Evolutionary conservation across 2,113 vertebrate genomes (phyloP), one percentile per base, ranked within the genome.

Genomic region (Climacteris rufus): DNA sequence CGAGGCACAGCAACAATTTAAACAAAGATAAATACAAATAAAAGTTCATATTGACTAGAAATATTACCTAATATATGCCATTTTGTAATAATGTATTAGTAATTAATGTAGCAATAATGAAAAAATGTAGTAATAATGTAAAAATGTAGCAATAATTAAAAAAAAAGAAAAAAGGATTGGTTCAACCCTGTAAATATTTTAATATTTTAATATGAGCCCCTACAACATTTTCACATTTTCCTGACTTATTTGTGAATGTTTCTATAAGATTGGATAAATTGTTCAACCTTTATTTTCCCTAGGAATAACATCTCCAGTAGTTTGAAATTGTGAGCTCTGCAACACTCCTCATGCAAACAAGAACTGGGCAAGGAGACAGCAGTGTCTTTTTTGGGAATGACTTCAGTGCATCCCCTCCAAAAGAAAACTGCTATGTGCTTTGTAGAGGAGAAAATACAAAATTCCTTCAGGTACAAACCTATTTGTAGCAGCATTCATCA

Each of bases 21-120:
- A 92, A 82, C 45, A 53, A 68, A 74, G 71, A 78, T 63, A 80
- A 92, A 68, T 87, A 91, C 57, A 97, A 96, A 85, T 23, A 23
- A 49, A 86, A 90, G 50, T 52, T 94, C 44, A 30, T 69, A 83
- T 25, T 59, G 93, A 82, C 76, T n/a, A 85, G 77, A 89, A 88
- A 83, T 35, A 52, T 84, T 74, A 91, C 69, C 76, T 70, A 47
- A 84, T 76, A 17, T 7, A 49, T 3, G 33, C 8, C 13, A 60
- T 33, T 70, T 82, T 20, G 53, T 14, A 93, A 70, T n/a, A n/a
- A n/a, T n/a, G n/a, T n/a, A n/a, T n/a, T n/a, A n/a, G n/a, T n/a
- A n/a, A n/a, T n/a, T n/a, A n/a, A n/a, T n/a, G n/a, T n/a, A n/a
- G n/a, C n/a, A n/a, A n/a, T 21, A 72, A 20, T 54, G 23, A 12